A percentile compares a stretch with the other conserved stretches of the same genome.
Evolutionary conservation across 2,797 vertebrate species (phyloP).

Genomic region (Lacerta viridis): DNA sequence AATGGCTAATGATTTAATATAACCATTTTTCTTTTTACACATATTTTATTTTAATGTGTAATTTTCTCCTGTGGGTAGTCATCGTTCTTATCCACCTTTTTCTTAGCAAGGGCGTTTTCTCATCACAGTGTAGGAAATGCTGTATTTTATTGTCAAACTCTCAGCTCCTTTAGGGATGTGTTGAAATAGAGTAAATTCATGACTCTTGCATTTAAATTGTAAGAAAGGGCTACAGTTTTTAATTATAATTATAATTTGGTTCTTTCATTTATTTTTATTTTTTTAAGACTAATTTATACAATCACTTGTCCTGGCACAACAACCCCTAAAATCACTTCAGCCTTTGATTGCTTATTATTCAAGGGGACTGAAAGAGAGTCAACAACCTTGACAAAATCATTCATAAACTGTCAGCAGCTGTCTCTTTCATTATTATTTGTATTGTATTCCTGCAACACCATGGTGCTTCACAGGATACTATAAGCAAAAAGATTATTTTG

Average conservation of each 20-base stretch:
- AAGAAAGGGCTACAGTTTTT: not conserved
- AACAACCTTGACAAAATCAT: not conserved
- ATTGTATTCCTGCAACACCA: too few relatives aligned
- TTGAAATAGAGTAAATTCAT: not conserved
- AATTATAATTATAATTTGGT: not conserved
- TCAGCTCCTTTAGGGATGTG: not conserved
- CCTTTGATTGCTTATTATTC: not conserved
- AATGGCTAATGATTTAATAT: not conserved
- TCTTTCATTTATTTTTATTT: not conserved
- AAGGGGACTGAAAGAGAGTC: not conserved
- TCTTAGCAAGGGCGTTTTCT: not conserved
- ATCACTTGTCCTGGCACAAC: not conserved
- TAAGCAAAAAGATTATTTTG: not conserved
- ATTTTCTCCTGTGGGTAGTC: not conserved
- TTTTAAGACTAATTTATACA: not conserved
- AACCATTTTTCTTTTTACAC: not conserved
- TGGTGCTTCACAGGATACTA: not conserved
- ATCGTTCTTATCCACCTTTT: not conserved
- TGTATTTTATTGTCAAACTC: not conserved
- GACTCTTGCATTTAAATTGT: constrained; percentile 2
- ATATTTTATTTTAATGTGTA: constrained; percentile 12
- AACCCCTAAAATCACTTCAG: not conserved
- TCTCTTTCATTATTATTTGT: not conserved
- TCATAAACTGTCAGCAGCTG: not conserved
- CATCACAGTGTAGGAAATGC: not conserved